Evolutionary conservation across 2,888 invertebrate genomes (phyloP).

Genomic region (Drosophila neoperkinsi): DNA sequence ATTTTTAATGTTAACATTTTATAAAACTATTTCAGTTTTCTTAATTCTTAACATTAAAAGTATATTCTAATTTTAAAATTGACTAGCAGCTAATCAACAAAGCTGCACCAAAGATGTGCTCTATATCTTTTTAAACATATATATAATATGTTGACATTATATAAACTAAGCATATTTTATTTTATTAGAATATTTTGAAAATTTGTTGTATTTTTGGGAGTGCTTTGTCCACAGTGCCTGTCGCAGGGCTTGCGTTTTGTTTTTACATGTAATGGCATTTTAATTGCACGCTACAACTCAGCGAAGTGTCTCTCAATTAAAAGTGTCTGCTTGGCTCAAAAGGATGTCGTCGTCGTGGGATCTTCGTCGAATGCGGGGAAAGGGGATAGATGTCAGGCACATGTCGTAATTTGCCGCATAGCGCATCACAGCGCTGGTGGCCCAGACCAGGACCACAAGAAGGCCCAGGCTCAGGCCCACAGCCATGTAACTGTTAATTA

Average conservation of each 20-base stretch:
- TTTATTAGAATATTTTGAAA: neutral
- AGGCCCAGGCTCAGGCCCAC: constrained; percentile 18
- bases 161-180: neutral
- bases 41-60: neutral
- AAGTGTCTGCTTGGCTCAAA: constrained; percentile 73
- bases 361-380: constrained; percentile 19
- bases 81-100: neutral
- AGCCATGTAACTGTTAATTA: constrained; percentile 72
- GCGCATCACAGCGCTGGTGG: constrained; percentile 20
- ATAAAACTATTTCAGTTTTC: neutral
- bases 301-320: constrained; percentile 78
- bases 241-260: constrained; percentile 40
- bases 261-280: constrained; percentile 76
- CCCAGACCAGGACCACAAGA: constrained; percentile 31
- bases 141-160: neutral
- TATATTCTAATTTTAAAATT: neutral
- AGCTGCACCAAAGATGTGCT: neutral
- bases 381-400: constrained; percentile 63
- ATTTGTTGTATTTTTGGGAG: neutral
- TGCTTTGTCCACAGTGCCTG: constrained; percentile 16
- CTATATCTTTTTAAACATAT: neutral
- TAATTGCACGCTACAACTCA: constrained; percentile 74
- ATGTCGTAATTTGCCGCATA: constrained; percentile 72
- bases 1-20: neutral
- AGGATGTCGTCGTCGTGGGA: constrained; percentile 54